Percentiles rank a stretch among this genome's conserved stretches.
Evolutionary conservation across 2,113 vertebrate species (phyloP).

Genomic region (Spermophilus dauricus): DNA sequence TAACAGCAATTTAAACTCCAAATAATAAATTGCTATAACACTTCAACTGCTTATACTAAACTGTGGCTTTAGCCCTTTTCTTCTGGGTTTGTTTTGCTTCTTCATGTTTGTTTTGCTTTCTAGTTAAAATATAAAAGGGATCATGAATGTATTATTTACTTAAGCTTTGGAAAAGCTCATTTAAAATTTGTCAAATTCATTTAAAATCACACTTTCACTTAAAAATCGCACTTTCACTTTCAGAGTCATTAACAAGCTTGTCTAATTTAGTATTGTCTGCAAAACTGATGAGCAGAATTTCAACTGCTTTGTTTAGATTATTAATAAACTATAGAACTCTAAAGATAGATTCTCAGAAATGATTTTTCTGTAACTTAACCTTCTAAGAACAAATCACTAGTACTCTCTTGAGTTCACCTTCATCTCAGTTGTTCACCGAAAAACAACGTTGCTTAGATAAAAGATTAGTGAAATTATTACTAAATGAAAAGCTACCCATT

Average conservation of each 20-base stretch:
- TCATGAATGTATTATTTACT: conserved; percentile 45
- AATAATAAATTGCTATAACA: background rate
- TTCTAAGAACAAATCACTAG: background rate
- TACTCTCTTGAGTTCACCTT: background rate
- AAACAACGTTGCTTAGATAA: background rate
- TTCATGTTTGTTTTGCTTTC: background rate
- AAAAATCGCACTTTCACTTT: background rate
- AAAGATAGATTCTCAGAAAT: conserved; percentile 7
- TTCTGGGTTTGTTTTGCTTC: background rate
- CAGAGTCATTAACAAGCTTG: conserved; percentile 56
- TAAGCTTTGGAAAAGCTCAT: conserved; percentile 9
- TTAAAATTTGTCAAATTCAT: conserved; percentile 65
- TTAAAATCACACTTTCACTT: conserved; percentile 41
- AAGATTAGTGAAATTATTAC: background rate
- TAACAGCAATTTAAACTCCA: background rate
- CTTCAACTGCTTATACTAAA: background rate
- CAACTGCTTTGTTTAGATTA: conserved; percentile 50
- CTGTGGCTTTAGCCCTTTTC: background rate
- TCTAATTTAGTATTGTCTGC: conserved; percentile 42
- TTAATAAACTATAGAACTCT: conserved; percentile 12
- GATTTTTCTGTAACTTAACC: background rate
- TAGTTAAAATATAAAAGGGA: background rate
- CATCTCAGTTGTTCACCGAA: background rate
- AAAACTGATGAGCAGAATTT: conserved; percentile 58
- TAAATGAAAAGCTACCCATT: background rate